Percentiles rank a stretch among this genome's conserved stretches.
Evolutionary conservation across 2,113 vertebrate species (phyloP).

Genomic region (Athene cunicularia): DNA sequence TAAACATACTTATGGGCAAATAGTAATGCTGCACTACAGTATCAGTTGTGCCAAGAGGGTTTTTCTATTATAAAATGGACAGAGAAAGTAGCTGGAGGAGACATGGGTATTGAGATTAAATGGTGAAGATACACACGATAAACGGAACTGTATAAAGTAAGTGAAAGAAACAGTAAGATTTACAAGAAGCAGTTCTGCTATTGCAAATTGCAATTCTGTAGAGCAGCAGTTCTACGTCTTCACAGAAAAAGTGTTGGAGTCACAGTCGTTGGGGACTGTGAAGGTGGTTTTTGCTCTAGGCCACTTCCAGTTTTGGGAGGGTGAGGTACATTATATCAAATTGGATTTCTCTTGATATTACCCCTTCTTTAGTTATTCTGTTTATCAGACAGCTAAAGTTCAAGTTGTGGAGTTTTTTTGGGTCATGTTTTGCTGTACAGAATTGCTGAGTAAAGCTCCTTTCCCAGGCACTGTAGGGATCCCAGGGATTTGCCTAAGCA

Average conservation of each 20-base stretch:
- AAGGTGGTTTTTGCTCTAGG: neutral
- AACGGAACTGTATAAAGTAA: neutral
- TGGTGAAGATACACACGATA: neutral
- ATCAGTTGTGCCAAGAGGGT: neutral
- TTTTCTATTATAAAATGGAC: neutral
- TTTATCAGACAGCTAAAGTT: neutral
- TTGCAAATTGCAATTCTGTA: neutral
- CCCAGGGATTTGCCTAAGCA: neutral
- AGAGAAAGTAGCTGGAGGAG: neutral
- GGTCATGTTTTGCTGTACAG: neutral
- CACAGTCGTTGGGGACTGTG: accelerated
- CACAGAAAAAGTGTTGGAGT: neutral
- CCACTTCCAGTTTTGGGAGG: neutral
- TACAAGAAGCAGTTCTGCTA: neutral
- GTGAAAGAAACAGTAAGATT: neutral
- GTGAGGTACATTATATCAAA: neutral
- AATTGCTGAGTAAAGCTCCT: neutral
- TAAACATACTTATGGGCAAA: neutral
- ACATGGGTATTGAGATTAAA: neutral
- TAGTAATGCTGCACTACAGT: neutral
- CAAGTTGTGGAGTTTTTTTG: neutral
- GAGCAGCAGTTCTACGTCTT: neutral
- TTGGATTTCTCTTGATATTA: neutral
- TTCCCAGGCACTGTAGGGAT: neutral
- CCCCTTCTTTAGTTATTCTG: neutral